These are phyloP conservation scores for Pelodytes ibericus DNA, from an alignment of 2,797 vertebrate genomes.

Conservation along the genomic window DNA sequence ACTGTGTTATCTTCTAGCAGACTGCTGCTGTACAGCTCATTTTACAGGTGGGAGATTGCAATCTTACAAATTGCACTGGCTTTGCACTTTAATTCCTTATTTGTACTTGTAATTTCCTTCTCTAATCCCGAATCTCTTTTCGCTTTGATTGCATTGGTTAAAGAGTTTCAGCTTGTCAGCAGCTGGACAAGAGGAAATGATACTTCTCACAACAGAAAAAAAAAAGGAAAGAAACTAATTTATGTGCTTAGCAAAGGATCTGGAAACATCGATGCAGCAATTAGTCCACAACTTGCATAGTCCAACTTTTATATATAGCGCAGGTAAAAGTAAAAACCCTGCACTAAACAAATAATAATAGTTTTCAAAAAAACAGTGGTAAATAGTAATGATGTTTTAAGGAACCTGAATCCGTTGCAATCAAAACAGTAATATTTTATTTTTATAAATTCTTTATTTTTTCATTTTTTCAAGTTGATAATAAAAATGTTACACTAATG, in stretches of 20 bases:
- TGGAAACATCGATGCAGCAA: constrained; percentile 39
- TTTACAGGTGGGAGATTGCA: constrained; percentile 54
- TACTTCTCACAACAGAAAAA: constrained; percentile 53
- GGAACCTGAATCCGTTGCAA: no score
- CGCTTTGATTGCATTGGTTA: constrained; percentile 60
- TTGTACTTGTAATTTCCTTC: constrained; percentile 57
- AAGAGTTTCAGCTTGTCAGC: constrained; percentile 60
- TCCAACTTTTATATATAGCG: background rate
- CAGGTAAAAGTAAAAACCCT: no score
- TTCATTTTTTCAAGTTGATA: no score
- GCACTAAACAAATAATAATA: no score
- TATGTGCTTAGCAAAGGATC: constrained; percentile 58
- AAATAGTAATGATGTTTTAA: no score
- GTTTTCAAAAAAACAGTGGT: no score
- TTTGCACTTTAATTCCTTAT: constrained; percentile 58
- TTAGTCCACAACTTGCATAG: background rate
- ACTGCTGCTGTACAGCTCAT: constrained; percentile 51
- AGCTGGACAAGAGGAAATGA: constrained; percentile 58
- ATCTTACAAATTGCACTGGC: constrained; percentile 57
- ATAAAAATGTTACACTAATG: no score
- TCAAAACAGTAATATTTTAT: no score
- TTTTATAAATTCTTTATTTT: no score
- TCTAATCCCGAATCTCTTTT: constrained; percentile 57
- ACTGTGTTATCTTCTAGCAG: constrained; percentile 39
- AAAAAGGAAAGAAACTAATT: constrained; percentile 59